Conservation (phyloP, 2,113 vertebrate species). For the Thomomys bottae region DNA sequence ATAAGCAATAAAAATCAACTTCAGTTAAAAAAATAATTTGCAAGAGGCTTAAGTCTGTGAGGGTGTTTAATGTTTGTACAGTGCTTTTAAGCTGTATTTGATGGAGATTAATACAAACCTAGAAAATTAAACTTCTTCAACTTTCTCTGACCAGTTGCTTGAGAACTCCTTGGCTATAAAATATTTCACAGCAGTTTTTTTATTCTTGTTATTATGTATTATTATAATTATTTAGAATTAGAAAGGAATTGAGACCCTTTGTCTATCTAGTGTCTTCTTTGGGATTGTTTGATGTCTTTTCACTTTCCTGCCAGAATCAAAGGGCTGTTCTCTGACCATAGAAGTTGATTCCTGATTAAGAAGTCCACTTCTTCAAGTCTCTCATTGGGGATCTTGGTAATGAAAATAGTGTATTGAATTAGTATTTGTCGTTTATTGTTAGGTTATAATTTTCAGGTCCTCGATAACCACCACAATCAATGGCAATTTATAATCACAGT, state of each 20-base stretch:
- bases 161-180: not conserved
- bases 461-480: not conserved
- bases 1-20: not conserved
- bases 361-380: not conserved
- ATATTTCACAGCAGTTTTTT: not conserved
- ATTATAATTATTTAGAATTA: not conserved
- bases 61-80: not conserved
- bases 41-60: not conserved
- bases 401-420: not conserved
- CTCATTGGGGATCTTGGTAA: not conserved
- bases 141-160: not conserved
- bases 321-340: not conserved
- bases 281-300: not conserved
- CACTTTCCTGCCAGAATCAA: not conserved
- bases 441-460: conserved; percentile 13
- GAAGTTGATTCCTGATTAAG: not conserved
- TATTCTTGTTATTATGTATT: no score
- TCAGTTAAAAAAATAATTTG: not conserved
- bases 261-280: not conserved
- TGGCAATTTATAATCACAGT: not conserved
- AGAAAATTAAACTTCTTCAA: conserved; percentile 42
- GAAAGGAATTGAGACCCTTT: not conserved
- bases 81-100: not conserved
- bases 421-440: conserved; percentile 17
- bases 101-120: not conserved